phyloP scores from a whole-genome alignment of 2,113 vertebrate species.

The Coturnix japonica region DNA sequence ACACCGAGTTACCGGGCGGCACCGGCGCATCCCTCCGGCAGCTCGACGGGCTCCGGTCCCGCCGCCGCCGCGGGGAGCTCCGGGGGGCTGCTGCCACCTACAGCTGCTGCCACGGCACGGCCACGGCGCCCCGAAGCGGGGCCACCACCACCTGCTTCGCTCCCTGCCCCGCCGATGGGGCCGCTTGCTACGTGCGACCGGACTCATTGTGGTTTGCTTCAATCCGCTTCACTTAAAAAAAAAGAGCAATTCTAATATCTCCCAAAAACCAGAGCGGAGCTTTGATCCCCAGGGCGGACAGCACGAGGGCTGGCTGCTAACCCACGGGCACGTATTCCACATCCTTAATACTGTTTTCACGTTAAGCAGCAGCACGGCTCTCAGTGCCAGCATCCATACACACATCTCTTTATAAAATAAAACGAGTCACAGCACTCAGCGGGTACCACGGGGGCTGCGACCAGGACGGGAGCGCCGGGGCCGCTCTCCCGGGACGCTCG shows the following conservation, averaged over 20 bases:
- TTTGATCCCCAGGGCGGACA: fast-evolving
- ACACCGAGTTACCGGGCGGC: neutral
- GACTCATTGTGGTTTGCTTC: neutral
- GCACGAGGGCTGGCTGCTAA: neutral
- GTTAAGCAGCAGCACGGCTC: neutral
- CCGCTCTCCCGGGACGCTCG: neutral
- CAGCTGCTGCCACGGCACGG: slow-evolving; percentile 15
- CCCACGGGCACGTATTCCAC: neutral
- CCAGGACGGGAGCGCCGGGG: fast-evolving
- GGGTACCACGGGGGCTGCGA: fast-evolving
- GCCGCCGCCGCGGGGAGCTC: neutral
- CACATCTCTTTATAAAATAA: neutral
- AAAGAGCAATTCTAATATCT: neutral
- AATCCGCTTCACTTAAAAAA: neutral
- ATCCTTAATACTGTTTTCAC: slow-evolving; percentile 1
- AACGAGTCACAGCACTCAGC: neutral
- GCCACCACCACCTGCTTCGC: too few species aligned
- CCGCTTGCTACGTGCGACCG: fast-evolving
- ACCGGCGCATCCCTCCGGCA: neutral
- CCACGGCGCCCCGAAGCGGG: neutral
- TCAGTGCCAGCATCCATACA: neutral
- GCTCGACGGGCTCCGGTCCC: too few species aligned
- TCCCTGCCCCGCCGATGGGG: neutral
- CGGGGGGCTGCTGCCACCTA: slow-evolving; percentile 69
- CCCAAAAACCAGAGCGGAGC: neutral